Evolutionary conservation across 2,797 vertebrate genomes (phyloP), one percentile per base, ranked within the genome.

Genomic region (Buceros bicornis): DNA sequence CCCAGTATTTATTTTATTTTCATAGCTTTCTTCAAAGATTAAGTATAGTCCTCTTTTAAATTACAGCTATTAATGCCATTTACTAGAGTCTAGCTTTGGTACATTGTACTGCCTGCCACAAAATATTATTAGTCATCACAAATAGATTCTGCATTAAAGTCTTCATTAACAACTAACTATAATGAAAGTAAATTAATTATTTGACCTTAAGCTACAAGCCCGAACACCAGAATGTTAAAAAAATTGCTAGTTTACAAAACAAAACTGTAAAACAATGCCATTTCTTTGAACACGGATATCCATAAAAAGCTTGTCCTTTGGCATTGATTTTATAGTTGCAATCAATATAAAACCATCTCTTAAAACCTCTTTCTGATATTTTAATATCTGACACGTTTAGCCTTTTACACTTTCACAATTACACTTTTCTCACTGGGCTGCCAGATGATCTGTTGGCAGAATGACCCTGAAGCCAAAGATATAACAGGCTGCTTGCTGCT

Each of bases 391-490:
- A 67, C 14, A 43, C 47, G 53, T 87, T 48, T 16, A 74, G 31
- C 50, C 28, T 42, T 61, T 37, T 45, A 45, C 45, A 16, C 16
- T 45, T 45, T 19, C 24, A 54, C 31, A 80, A 77, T 94, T 91
- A 58, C 60, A 74, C 37, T 81, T 91, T 90, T 95, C 82, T 93
- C 43, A 73, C 54, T 78, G 61, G 31, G 42, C 66, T 82, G 61
- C 66, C 82, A 93, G 81, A 81, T 79, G 74, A 94, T 72, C 76
- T 89, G 54, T 91, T 70, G 50, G 72, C 88, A 50, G 42, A 74
- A 69, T 88, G 95, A 97, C 79, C 80, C 37, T 3, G 6, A 56
- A 54, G 81, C 95, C 90, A 95, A 91, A 95, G 94, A 85, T 54
- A 22, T 51, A 96, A 89, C 16, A 25, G 56, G 33, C 56, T 80